Percentiles rank a stretch among this genome's conserved stretches.
Conservation (phyloP, 2,797 vertebrate species). For the Margarornis squamiger region DNA sequence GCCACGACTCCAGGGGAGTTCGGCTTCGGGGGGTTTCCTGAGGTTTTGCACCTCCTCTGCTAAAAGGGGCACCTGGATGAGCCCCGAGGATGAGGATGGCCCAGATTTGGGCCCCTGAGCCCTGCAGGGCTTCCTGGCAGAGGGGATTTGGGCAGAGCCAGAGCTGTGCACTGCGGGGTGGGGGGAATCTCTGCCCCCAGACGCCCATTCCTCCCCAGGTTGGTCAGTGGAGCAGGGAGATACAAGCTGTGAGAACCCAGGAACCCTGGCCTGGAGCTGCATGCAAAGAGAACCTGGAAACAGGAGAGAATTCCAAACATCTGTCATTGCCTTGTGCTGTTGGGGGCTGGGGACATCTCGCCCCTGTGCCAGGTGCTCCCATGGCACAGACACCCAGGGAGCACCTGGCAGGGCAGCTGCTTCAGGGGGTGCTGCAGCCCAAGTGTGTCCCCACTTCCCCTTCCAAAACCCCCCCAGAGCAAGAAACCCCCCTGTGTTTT, state of each 20-base stretch:
- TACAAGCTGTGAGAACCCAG: not conserved
- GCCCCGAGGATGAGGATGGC: fast-evolving
- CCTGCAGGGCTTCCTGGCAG: not conserved
- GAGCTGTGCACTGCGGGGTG: not conserved
- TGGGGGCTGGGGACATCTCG: not conserved
- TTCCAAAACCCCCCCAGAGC: not conserved
- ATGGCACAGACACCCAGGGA: not conserved
- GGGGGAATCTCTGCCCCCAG: not conserved
- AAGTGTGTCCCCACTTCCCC: not conserved
- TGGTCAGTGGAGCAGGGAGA: not conserved
- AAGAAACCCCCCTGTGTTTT: not conserved
- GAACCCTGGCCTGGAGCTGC: not conserved
- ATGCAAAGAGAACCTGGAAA: not conserved
- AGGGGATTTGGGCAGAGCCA: not conserved
- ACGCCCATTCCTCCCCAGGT: not conserved
- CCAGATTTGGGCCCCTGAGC: not conserved
- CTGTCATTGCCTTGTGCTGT: not conserved
- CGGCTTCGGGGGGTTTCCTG: not conserved
- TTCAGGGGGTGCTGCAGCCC: not conserved
- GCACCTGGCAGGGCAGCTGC: not conserved
- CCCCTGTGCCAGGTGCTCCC: not conserved
- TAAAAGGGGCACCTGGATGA: not conserved
- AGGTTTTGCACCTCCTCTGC: not conserved
- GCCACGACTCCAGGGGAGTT: not conserved
- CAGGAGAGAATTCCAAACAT: not conserved